Percentiles rank a stretch among this genome's conserved stretches.
Evolutionary conservation across 2,888 invertebrate genomes (phyloP).

Genomic region (Pyrochroa serraticornis): DNA sequence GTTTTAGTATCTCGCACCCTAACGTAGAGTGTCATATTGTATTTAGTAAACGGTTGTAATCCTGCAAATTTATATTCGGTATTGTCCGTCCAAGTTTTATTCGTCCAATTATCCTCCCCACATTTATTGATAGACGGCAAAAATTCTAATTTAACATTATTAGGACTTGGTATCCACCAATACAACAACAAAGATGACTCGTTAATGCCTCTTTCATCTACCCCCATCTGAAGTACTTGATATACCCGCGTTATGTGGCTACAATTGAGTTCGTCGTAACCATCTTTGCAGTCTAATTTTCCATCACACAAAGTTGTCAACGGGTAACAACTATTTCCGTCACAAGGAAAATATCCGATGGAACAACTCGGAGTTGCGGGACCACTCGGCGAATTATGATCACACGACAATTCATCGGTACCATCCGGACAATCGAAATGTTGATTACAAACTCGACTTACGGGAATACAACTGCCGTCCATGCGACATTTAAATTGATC

Average conservation of each 20-base stretch:
- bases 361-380: conserved; percentile 61
- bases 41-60: conserved; percentile 73
- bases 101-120: conserved; percentile 62
- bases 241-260: conserved; percentile 54
- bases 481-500: conserved; percentile 65
- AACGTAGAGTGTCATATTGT: conserved; percentile 81
- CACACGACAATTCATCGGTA: conserved; percentile 60
- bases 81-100: conserved; percentile 68
- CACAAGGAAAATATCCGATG: conserved; percentile 64
- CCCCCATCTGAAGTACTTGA: conserved; percentile 66
- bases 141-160: conserved; percentile 63
- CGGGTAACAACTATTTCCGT: conserved; percentile 66
- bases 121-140: conserved; percentile 66
- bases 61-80: conserved; percentile 66
- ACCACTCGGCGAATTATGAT: conserved; percentile 48
- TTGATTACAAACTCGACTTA: conserved; percentile 61
- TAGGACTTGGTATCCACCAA: conserved; percentile 64
- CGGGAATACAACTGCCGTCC: conserved; percentile 68
- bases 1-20: conserved; percentile 62
- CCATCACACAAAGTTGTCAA: conserved; percentile 70
- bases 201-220: conserved; percentile 69
- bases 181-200: conserved; percentile 68
- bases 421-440: conserved; percentile 63
- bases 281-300: conserved; percentile 73
- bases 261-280: conserved; percentile 75